These are phyloP conservation scores for Macrosoma leucophasiata DNA, from an alignment of 2,888 invertebrate genomes.

Conservation along the genomic window DNA sequence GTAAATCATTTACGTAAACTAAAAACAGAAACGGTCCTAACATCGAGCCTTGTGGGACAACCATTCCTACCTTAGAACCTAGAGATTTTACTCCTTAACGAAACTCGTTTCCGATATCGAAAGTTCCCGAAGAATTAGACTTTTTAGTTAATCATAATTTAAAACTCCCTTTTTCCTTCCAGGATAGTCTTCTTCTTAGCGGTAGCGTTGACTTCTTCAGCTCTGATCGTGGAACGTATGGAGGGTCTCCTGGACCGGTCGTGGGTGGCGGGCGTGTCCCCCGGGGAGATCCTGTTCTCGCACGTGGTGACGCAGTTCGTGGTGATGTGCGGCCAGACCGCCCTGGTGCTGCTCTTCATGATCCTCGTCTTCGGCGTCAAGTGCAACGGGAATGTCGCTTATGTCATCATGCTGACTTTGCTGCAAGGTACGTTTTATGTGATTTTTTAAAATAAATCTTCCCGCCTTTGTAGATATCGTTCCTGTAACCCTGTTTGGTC, in stretches of 20 bases:
- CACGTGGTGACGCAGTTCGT: constrained; percentile 96
- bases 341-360: constrained; percentile 93
- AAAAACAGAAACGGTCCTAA: too few relatives aligned
- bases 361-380: constrained; percentile 92
- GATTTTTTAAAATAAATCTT: constrained; percentile 2
- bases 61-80: too few relatives aligned
- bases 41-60: too few relatives aligned
- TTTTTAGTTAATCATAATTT: neutral
- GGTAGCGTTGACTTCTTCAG: constrained; percentile 94
- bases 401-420: constrained; percentile 89
- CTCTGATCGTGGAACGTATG: constrained; percentile 92
- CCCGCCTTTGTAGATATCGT: too few relatives aligned
- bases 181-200: constrained; percentile 98
- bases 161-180: constrained; percentile 23
- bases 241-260: constrained; percentile 94
- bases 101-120: too few relatives aligned
- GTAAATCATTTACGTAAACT: too few relatives aligned
- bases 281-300: constrained; percentile 93
- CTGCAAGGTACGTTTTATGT: constrained; percentile 79
- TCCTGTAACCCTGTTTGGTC: too few relatives aligned
- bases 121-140: too few relatives aligned
- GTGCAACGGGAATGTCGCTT: constrained; percentile 89
- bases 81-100: too few relatives aligned
- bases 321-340: constrained; percentile 95
- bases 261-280: constrained; percentile 94